Evolutionary conservation across 1,140 invertebrate species (phyloP), one percentile per base, ranked within the genome.

Genomic region (Anastatus disparis): DNA sequence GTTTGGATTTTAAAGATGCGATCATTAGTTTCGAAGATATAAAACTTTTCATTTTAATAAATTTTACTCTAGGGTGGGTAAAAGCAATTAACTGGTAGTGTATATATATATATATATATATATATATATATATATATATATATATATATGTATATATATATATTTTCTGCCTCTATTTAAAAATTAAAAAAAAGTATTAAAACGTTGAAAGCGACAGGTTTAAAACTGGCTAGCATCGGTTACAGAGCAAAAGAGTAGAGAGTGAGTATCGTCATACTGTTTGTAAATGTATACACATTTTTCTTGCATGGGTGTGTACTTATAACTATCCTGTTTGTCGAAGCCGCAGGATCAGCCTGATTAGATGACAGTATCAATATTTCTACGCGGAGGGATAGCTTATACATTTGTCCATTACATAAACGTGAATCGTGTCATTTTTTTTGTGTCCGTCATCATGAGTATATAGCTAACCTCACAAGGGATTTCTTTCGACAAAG

Each of bases 331-430:
- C 48, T 20, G 2, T 24, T 15, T 24, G 40, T 46, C 15, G 35
- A 44, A 61, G 22, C 58, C 58, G 24, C 58, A 9, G 40, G 9
- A 44, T 40, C 31, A 35, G 2, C 4, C 31, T 31, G 31, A 42
- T 35, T 46, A 7, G 38, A 46, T 61, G 40, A 27, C 40, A 61
- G 42, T 46, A 61, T 61, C 58, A 61, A 61, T 40, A 46, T 61
- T 44, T 46, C 58, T 29, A 22, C 42, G n/a, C 8, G 6, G 26
- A 7, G 31, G 38, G 6, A 13, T 2, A 61, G 22, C 35, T 15
- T 22, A 3, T 13, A 13, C n/a, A 4, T 44, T 15, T 15, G 42
- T 7, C 35, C 4, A n/a, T 24, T 24, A 24, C 22, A 59, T 29
- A 59, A 44, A 26, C 22, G 40, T 3, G 31, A 58, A 58, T 20